Conservation (phyloP, 2,113 vertebrate species). For the Xenopus laevis region DNA sequence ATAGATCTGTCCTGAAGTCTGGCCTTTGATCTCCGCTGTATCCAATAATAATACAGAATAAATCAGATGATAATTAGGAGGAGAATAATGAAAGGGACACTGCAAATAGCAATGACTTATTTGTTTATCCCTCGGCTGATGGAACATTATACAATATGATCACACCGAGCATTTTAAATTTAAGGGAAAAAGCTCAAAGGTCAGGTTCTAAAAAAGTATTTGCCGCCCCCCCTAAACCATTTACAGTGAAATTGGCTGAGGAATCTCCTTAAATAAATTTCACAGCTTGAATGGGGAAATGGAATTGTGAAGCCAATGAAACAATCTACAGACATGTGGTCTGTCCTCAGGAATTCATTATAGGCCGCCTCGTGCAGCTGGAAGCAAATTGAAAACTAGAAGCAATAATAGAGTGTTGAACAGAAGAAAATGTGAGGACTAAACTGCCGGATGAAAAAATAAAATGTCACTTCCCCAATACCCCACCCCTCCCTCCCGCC, state of each 20-base stretch:
- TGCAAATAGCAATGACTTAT: too few relatives aligned
- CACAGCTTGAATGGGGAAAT: slow-evolving; percentile 29
- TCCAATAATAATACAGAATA: too few relatives aligned
- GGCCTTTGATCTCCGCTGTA: too few relatives aligned
- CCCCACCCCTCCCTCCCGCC: not conserved
- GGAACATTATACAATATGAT: too few relatives aligned
- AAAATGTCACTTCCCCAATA: slow-evolving; percentile 1
- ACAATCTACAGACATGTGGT: slow-evolving; percentile 24
- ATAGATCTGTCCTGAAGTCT: too few relatives aligned
- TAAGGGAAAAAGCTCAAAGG: not conserved
- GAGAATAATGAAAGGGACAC: too few relatives aligned
- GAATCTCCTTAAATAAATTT: slow-evolving; percentile 29
- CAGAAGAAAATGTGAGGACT: slow-evolving; percentile 25
- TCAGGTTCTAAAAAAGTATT: not conserved
- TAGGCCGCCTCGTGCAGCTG: slow-evolving; percentile 26
- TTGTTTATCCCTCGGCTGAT: too few relatives aligned
- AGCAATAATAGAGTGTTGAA: slow-evolving; percentile 32
- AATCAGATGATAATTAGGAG: too few relatives aligned
- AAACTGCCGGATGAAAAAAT: slow-evolving; percentile 24
- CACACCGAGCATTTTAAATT: not conserved
- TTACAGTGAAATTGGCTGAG: slow-evolving; percentile 15
- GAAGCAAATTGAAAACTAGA: slow-evolving; percentile 41
- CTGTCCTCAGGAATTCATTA: slow-evolving; percentile 37
- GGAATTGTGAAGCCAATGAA: slow-evolving; percentile 27
- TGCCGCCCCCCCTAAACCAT: not conserved